phyloP scores from a whole-genome alignment of 2,113 vertebrate species.

The Elanus axillaris region DNA sequence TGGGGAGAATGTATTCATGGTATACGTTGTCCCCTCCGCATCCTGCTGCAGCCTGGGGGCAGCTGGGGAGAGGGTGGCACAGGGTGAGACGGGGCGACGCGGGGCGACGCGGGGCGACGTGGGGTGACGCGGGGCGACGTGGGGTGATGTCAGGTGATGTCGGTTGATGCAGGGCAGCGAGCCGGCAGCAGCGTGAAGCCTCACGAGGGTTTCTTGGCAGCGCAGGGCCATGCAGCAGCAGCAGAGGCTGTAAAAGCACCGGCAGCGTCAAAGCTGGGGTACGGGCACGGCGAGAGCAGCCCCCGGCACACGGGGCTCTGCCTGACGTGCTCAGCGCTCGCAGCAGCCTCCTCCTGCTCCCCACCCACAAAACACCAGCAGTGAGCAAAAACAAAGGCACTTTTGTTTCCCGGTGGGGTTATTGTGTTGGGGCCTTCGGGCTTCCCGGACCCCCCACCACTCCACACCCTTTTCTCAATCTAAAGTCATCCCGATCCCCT shows the following conservation, averaged over 20 bases:
- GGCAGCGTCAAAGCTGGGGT: neutral
- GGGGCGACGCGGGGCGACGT: rapidly evolving
- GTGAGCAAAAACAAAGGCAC: neutral
- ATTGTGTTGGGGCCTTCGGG: neutral
- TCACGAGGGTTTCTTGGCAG: neutral
- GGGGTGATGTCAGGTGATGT: rapidly evolving
- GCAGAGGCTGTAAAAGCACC: neutral
- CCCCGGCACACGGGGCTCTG: neutral
- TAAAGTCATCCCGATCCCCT: neutral
- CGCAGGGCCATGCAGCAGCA: rapidly evolving
- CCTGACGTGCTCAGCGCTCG: neutral
- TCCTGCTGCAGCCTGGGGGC: neutral
- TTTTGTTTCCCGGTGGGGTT: neutral
- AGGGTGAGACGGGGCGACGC: neutral
- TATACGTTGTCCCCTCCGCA: too few species aligned
- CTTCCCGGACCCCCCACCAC: neutral
- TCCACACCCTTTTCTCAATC: neutral
- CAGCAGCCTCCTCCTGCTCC: neutral
- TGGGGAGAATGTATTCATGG: too few species aligned
- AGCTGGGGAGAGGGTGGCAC: neutral
- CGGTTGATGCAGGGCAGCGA: too few species aligned
- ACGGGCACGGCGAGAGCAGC: neutral
- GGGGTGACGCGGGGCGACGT: neutral
- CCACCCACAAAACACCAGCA: neutral
- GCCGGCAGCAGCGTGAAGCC: too few species aligned